Percentiles rank a stretch among this genome's conserved stretches.
Conservation (phyloP, 37 sponge, comb jelly and placozoan species). For the Petrosia ficiformis region DNA sequence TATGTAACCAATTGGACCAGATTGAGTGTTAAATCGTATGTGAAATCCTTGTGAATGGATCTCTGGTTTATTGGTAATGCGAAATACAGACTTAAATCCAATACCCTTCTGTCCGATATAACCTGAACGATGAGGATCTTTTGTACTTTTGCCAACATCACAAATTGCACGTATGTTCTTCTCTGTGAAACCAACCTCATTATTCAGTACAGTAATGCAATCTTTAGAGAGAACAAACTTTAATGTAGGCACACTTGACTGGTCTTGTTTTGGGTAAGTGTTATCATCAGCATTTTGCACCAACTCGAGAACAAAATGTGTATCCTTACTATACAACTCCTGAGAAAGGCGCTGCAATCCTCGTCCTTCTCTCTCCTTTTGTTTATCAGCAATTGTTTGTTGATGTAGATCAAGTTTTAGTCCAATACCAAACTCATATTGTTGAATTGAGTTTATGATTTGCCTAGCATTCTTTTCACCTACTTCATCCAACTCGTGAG, state of each 20-base stretch:
- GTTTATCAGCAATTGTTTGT: slow-evolving; percentile 31
- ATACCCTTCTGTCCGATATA: slow-evolving; percentile 79
- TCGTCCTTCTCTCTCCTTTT: slow-evolving; percentile 48
- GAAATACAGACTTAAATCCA: slow-evolving; percentile 75
- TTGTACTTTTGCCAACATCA: slow-evolving; percentile 67
- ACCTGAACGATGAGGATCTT: slow-evolving; percentile 43
- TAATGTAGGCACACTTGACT: slow-evolving; percentile 27
- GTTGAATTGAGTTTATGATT: slow-evolving; percentile 33
- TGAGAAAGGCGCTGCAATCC: slow-evolving; percentile 58
- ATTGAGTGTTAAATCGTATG: slow-evolving; percentile 46
- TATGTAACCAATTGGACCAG: slow-evolving; percentile 67
- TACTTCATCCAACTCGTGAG: too few relatives aligned
- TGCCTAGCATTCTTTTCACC: slow-evolving; percentile 7
- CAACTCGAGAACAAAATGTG: slow-evolving; percentile 74
- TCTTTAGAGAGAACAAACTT: slow-evolving; percentile 36
- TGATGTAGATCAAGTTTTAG: slow-evolving; percentile 29
- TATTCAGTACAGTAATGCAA: slow-evolving; percentile 46
- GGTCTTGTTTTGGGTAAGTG: slow-evolving; percentile 3
- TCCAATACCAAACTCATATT: slow-evolving; percentile 63
- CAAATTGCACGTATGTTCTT: slow-evolving; percentile 64
- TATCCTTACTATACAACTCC: slow-evolving; percentile 74
- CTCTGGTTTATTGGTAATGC: slow-evolving; percentile 55
- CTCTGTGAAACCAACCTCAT: slow-evolving; percentile 64
- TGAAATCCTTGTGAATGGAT: slow-evolving; percentile 62
- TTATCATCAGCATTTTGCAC: slow-evolving; percentile 79